These are phyloP conservation scores for Himantopus leucocephalus DNA, from an alignment of 2,113 vertebrate species.

Conservation along the genomic window DNA sequence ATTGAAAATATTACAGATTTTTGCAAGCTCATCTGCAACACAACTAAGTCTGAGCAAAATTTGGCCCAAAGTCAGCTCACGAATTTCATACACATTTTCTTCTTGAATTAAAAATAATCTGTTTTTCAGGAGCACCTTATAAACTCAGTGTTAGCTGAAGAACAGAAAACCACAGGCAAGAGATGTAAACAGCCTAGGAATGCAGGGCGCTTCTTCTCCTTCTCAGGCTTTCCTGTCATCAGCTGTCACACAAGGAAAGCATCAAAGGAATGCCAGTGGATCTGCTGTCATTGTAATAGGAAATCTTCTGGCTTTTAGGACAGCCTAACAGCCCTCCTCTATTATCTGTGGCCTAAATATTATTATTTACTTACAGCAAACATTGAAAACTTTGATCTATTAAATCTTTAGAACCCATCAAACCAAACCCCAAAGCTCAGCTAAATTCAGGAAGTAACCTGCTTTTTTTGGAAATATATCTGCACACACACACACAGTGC, in stretches of 20 bases:
- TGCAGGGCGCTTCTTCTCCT: background rate
- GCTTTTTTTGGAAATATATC: background rate
- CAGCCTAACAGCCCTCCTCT: background rate
- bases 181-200: background rate
- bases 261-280: background rate
- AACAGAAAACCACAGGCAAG: background rate
- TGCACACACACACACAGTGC: fast-evolving
- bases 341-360: background rate
- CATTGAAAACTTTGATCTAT: background rate
- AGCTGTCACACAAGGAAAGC: background rate
- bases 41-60: background rate
- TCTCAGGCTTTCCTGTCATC: background rate
- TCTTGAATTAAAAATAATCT: background rate
- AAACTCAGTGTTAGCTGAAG: background rate
- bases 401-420: background rate
- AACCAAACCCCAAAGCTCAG: background rate
- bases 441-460: background rate
- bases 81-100: background rate
- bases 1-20: background rate
- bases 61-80: background rate
- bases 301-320: background rate
- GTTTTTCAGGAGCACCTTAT: background rate
- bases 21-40: background rate
- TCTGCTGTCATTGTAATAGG: background rate
- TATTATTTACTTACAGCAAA: background rate